Conservation (phyloP, 2,113 vertebrate genomes). For the Gymnobelideus leadbeateri region DNA sequence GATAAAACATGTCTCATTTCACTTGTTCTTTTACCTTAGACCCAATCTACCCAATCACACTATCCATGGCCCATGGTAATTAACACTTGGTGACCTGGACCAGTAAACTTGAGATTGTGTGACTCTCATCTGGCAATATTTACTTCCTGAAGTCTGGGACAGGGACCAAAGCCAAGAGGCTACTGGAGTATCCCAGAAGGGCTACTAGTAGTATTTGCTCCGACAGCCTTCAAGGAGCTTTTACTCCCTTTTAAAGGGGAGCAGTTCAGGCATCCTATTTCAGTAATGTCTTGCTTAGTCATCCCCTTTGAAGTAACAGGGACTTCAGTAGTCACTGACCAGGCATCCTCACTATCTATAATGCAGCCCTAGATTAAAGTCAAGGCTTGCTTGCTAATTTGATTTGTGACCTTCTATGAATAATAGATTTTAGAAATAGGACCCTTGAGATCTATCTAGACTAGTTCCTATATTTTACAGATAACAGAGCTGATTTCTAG, state of each 20-base stretch:
- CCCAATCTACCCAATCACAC: background rate
- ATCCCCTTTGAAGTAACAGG: too few relatives aligned
- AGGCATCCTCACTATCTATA: too few relatives aligned
- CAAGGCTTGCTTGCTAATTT: background rate
- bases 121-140: background rate
- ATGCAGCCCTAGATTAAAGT: background rate
- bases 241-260: too few relatives aligned
- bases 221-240: too few relatives aligned
- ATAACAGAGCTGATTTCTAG: background rate
- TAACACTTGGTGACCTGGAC: background rate
- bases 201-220: too few relatives aligned
- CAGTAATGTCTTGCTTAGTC: too few relatives aligned
- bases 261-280: too few relatives aligned
- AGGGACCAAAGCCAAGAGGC: too few relatives aligned
- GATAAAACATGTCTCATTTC: background rate
- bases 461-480: background rate
- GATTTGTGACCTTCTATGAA: background rate
- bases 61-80: background rate
- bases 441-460: background rate
- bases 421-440: background rate
- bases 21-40: background rate
- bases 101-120: background rate
- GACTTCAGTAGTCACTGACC: too few relatives aligned
- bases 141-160: background rate
- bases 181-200: too few relatives aligned